Conservation (phyloP, 2,888 invertebrate species). For the Drosophila formosana region DNA sequence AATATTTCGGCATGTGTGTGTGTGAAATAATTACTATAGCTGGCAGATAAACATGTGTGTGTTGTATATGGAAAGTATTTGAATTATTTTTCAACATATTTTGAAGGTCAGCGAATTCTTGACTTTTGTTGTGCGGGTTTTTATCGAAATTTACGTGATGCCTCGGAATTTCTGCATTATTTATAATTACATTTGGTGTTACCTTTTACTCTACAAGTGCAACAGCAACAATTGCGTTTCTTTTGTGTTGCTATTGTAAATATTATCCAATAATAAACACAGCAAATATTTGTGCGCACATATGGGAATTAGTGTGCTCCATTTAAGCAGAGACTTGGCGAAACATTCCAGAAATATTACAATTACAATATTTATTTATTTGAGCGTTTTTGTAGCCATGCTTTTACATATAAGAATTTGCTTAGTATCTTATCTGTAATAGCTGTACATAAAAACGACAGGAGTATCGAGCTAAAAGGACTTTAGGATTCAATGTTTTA, state of each 20-base stretch:
- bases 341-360: background rate
- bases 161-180: slow-evolving; percentile 11
- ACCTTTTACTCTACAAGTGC: slow-evolving; percentile 12
- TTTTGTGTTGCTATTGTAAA: slow-evolving; percentile 2
- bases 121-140: slow-evolving; percentile 7
- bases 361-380: too few relatives aligned
- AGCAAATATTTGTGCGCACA: background rate
- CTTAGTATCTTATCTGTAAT: too few relatives aligned
- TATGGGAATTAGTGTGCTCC: background rate
- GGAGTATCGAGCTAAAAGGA: too few relatives aligned
- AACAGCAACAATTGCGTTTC: background rate
- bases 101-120: slow-evolving; percentile 40
- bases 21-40: background rate
- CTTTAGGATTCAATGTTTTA: too few relatives aligned
- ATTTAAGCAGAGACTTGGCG: background rate
- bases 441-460: too few relatives aligned
- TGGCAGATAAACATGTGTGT: background rate
- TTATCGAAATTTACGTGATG: slow-evolving; percentile 39
- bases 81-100: slow-evolving; percentile 16
- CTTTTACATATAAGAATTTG: too few relatives aligned
- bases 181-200: slow-evolving; percentile 4
- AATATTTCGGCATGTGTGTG: background rate
- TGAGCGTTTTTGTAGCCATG: background rate
- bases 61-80: slow-evolving; percentile 17
- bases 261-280: slow-evolving; percentile 3